These are phyloP conservation scores for Hipparchia sbordonii DNA, from an alignment of 2,888 invertebrate genomes.

Conservation along the genomic window DNA sequence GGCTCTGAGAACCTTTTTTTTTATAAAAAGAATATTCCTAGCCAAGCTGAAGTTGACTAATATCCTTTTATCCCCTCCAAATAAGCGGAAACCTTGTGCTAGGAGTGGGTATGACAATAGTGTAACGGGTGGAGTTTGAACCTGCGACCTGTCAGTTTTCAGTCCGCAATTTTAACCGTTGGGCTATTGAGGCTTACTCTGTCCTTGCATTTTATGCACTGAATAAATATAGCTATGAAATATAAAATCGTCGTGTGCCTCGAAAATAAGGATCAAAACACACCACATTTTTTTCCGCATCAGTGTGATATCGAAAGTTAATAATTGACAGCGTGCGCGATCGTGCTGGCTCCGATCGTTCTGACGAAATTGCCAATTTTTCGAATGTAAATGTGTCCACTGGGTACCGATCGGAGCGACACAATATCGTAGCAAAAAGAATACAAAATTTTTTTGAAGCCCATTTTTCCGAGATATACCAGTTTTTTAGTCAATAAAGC, in stretches of 20 bases:
- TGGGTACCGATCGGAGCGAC: not conserved
- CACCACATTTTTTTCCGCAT: not conserved
- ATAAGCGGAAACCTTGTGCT: no score
- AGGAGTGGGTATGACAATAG: no score
- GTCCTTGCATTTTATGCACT: no score
- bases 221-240: not conserved
- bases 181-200: no score
- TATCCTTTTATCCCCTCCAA: no score
- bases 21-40: no score
- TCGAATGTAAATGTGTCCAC: not conserved
- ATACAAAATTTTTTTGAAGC: not conserved
- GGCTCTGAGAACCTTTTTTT: no score
- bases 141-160: no score
- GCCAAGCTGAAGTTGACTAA: no score
- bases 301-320: not conserved
- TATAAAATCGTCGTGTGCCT: not conserved
- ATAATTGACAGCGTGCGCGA: not conserved
- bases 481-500: not conserved
- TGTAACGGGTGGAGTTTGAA: no score
- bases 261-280: not conserved
- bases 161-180: no score
- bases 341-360: not conserved
- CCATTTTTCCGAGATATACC: not conserved
- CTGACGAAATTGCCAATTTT: not conserved
- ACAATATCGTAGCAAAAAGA: not conserved